A percentile compares a stretch with the other conserved stretches of the same genome.
phyloP scores from a whole-genome alignment of 2,888 invertebrate genomes.

The Phengaris alcon region DNA sequence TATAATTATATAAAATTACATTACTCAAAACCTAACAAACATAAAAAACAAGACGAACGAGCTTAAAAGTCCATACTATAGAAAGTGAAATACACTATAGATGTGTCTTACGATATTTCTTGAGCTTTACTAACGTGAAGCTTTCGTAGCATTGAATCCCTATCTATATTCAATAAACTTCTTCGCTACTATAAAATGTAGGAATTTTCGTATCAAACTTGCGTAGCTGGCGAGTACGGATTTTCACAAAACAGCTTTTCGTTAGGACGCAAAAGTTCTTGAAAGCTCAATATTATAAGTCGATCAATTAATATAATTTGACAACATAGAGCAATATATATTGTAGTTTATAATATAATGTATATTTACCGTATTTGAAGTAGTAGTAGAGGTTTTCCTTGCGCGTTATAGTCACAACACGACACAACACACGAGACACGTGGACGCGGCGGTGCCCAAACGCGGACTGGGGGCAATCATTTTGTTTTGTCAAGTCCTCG shows the following conservation, averaged over 20 bases:
- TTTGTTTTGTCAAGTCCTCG: conserved; percentile 45
- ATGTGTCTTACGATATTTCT: background rate
- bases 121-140: background rate
- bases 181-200: background rate
- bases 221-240: background rate
- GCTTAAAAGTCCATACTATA: background rate
- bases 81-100: background rate
- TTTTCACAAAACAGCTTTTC: conserved; percentile 16
- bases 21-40: background rate
- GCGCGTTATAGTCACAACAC: conserved; percentile 36
- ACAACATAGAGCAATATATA: background rate
- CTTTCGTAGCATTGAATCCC: background rate
- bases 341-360: background rate
- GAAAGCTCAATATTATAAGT: conserved; percentile 11
- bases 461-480: conserved; percentile 47
- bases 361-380: conserved; percentile 31
- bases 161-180: background rate
- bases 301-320: background rate
- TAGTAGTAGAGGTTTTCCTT: conserved; percentile 21
- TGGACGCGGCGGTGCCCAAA: conserved; percentile 34
- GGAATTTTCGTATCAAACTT: conserved; percentile 11
- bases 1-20: too few relatives aligned
- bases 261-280: conserved; percentile 19
- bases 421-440: conserved; percentile 31
- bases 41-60: background rate